These are phyloP conservation scores for Microtus pennsylvanicus DNA, from an alignment of 2,113 vertebrate genomes.

Conservation along the genomic window DNA sequence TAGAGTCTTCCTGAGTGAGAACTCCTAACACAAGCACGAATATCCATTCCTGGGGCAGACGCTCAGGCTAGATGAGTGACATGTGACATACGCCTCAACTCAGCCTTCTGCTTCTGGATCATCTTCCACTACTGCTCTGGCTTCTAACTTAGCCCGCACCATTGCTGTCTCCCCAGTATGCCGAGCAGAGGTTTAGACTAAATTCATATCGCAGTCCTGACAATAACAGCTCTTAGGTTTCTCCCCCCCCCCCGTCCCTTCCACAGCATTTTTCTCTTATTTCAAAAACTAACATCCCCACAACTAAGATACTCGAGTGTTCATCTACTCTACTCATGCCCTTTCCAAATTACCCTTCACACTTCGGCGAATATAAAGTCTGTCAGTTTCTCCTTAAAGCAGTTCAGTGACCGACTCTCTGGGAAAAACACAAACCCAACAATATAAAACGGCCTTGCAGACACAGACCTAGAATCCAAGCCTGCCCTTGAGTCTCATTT, in stretches of 20 bases:
- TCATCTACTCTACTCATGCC: background rate
- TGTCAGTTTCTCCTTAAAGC: constrained; percentile 12
- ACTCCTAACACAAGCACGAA: background rate
- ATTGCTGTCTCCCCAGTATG: background rate
- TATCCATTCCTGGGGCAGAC: background rate
- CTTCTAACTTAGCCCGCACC: background rate
- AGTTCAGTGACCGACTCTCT: background rate
- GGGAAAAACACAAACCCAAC: background rate
- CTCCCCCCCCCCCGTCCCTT: background rate
- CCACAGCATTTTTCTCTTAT: background rate
- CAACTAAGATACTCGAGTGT: background rate
- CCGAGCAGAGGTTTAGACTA: background rate
- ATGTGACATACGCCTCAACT: background rate
- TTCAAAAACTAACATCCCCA: background rate
- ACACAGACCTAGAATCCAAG: background rate
- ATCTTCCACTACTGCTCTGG: background rate
- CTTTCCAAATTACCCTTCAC: background rate
- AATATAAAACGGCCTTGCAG: background rate
- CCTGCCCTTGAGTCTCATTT: background rate
- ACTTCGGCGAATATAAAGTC: constrained; percentile 28
- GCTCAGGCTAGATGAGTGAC: background rate
- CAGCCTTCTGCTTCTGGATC: background rate
- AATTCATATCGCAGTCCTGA: background rate
- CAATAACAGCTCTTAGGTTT: background rate
- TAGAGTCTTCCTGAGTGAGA: background rate